Base-by-base conservation (phyloP, 2,888 invertebrate species). In the Andrena camellia region DNA sequence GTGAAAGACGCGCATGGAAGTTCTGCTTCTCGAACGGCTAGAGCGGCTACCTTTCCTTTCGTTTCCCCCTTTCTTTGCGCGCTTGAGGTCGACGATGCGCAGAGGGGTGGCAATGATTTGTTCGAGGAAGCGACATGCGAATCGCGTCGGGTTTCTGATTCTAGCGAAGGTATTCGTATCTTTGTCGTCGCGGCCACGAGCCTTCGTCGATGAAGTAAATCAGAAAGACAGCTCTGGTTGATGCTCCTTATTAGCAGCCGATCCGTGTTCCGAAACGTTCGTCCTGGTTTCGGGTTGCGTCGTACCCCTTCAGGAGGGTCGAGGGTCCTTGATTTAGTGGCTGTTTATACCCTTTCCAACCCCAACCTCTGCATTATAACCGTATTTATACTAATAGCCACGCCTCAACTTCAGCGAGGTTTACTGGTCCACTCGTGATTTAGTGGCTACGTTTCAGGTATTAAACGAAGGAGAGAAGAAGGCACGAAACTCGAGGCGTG, bases 311-410 rank as follows among this genome's bases (percentile, higher is more conserved):
- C 82, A 54, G 84, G 50, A 90, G 88, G 90, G 88, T 81, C 80
- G 76, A 74, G 78, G 82, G 82, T 84, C 86, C 42, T 88, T 93
- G 93, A 93, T 94, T 93, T 93, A 93, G 89, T 91, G 90, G 91
- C 92, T 93, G 93, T 93, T 93, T 93, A 93, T 92, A 90, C 87
- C 92, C 92, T 90, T 88, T 88, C 83, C 86, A 89, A 87, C 91
- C 92, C 91, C 87, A 75, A 84, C 79, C 86, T 89, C 88, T 90
- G 86, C 86, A 92, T 94, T 93, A 94, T 92, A 93, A 93, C 90
- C 92, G 90, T 93, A 93, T 94, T 93, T 93, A 93, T 92, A 92
- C 92, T 93, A 93, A 93, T 93, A 93, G 92, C 80, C 88, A 82
- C 60, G 82, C 26, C 73, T 63, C 64, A 83, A 83, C 83, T 83